phyloP scores from a whole-genome alignment of 2,113 vertebrate species.

The Azemiops feae region DNA sequence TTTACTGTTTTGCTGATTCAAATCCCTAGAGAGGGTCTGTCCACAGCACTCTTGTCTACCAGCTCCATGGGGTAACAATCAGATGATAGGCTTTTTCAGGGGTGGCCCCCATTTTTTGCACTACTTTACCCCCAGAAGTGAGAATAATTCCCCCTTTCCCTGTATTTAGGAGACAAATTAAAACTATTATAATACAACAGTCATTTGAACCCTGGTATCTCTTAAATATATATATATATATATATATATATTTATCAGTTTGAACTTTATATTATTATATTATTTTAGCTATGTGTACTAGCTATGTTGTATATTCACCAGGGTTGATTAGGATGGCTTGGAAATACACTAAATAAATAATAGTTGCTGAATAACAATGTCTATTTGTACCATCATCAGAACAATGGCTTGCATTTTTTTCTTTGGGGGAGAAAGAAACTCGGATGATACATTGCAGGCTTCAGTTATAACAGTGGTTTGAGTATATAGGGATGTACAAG shows the following conservation, averaged over 20 bases:
- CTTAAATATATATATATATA: not conserved
- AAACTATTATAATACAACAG: not conserved
- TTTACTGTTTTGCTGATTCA: not conserved
- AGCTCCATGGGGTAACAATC: not conserved
- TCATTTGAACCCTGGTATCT: not conserved
- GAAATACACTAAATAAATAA: not conserved
- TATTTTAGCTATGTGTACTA: not conserved
- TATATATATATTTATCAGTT: not conserved
- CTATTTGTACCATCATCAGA: not conserved
- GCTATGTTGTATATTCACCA: not conserved
- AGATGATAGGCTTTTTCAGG: not conserved
- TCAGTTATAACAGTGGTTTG: not conserved
- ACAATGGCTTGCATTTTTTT: not conserved
- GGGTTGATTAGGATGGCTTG: not conserved
- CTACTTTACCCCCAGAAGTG: not conserved
- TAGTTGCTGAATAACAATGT: not conserved
- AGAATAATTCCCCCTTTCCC: not conserved
- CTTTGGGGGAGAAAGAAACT: not conserved
- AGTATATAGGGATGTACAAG: not conserved
- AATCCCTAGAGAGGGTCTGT: not conserved
- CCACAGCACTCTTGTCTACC: not conserved
- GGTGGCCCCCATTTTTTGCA: not conserved
- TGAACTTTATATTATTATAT: not conserved
- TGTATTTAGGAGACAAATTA: not conserved
- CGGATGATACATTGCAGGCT: not conserved